phyloP scores from a whole-genome alignment of 2,888 invertebrate genomes.

The Lucinisca nassula region DNA sequence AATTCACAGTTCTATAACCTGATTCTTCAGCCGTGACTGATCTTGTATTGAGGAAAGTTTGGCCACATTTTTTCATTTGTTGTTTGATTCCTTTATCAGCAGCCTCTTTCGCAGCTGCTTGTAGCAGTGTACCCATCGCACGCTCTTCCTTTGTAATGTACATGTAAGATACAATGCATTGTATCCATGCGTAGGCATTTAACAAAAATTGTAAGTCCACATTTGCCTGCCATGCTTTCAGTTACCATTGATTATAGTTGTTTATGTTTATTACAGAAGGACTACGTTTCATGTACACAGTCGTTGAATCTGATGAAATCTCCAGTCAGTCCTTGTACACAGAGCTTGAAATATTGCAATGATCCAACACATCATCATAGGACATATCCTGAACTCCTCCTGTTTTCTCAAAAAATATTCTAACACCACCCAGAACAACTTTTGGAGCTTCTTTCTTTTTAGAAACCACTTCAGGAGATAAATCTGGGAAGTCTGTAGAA shows the following conservation, averaged over 20 bases:
- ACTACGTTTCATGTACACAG: conserved; percentile 23
- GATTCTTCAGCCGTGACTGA: conserved; percentile 56
- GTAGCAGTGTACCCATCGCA: conserved; percentile 24
- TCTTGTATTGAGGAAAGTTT: conserved; percentile 39
- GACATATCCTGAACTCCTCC: background rate
- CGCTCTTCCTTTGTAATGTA: conserved; percentile 55
- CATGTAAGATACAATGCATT: conserved; percentile 45
- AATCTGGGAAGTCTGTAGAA: background rate
- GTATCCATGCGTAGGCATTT: conserved; percentile 48
- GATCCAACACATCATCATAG: background rate
- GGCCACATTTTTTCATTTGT: conserved; percentile 27
- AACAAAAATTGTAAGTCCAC: conserved; percentile 49
- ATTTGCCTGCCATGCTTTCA: conserved; percentile 52
- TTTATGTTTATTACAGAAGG: conserved; percentile 29
- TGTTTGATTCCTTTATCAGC: background rate
- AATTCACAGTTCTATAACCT: conserved; percentile 32
- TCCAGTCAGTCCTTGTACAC: conserved; percentile 21
- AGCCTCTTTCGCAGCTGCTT: conserved; percentile 6
- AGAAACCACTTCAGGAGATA: background rate
- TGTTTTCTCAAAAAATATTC: background rate
- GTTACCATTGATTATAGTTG: conserved; percentile 28
- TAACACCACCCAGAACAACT: conserved; percentile 10
- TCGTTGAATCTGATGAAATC: conserved; percentile 12
- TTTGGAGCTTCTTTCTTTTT: background rate
- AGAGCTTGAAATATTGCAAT: background rate